A percentile compares a stretch with the other conserved stretches of the same genome.
phyloP scores from a whole-genome alignment of 2,113 vertebrate species.

The Pelusios castaneus region DNA sequence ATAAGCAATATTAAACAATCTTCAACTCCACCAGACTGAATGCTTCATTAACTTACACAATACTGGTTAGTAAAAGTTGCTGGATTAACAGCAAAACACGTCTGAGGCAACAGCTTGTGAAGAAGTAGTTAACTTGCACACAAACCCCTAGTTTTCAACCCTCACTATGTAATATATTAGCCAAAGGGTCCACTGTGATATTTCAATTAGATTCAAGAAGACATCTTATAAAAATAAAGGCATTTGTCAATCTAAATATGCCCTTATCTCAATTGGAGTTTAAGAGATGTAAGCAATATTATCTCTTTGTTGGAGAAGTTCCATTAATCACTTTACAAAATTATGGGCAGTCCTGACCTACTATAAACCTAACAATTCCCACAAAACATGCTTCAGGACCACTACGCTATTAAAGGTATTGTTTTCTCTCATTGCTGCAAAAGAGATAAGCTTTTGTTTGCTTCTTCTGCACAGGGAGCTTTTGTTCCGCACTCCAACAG shows the following conservation, averaged over 20 bases:
- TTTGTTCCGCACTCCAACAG: background rate
- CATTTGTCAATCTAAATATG: background rate
- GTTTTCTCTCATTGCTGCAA: constrained; percentile 13
- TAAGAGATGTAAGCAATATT: background rate
- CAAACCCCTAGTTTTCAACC: background rate
- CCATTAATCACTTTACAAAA: constrained; percentile 16
- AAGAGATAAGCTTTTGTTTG: background rate
- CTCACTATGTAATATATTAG: background rate
- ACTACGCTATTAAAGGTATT: background rate
- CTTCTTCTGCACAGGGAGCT: background rate
- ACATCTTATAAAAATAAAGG: background rate
- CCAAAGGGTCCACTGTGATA: background rate
- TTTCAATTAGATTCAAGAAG: background rate
- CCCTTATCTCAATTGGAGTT: background rate
- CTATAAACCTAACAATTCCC: background rate
- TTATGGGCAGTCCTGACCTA: constrained; percentile 1
- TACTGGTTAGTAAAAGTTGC: background rate
- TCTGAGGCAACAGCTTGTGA: background rate
- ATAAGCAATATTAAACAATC: background rate
- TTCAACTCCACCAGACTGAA: background rate
- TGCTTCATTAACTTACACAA: background rate
- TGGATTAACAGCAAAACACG: background rate
- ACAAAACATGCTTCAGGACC: background rate
- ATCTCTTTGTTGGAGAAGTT: background rate
- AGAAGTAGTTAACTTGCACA: background rate